These are phyloP conservation scores for Ceyx cyanopectus DNA, from an alignment of 2,113 vertebrate genomes.

Conservation along the genomic window DNA sequence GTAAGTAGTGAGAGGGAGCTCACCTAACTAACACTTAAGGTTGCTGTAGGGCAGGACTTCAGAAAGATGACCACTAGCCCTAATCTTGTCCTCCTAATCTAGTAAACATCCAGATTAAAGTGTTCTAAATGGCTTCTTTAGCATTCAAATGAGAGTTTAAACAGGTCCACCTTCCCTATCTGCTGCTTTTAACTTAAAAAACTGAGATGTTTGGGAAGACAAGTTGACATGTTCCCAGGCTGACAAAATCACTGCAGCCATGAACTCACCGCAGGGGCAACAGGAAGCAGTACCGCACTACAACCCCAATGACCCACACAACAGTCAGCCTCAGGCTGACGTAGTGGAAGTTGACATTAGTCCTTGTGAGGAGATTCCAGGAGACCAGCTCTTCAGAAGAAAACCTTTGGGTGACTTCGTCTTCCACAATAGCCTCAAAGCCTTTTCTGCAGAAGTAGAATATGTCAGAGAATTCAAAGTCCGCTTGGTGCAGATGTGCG, in stretches of 20 bases:
- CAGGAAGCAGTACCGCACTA: slow-evolving; percentile 89
- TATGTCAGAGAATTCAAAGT: slow-evolving; percentile 88
- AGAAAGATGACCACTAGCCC: not conserved
- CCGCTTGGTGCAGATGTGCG: slow-evolving; percentile 74
- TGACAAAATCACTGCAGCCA: not conserved
- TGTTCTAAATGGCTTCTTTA: not conserved
- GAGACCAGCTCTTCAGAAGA: slow-evolving; percentile 95
- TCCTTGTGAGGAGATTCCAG: slow-evolving; percentile 98
- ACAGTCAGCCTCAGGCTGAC: slow-evolving; percentile 89
- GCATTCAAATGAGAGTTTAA: not conserved
- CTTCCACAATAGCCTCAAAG: slow-evolving; percentile 92
- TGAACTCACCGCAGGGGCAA: slow-evolving; percentile 88
- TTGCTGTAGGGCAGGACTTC: not conserved
- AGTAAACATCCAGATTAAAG: not conserved
- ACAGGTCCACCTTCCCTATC: not conserved
- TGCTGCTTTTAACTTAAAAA: not conserved
- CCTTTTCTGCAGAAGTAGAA: slow-evolving; percentile 94
- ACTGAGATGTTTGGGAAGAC: not conserved
- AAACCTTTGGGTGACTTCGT: slow-evolving; percentile 94
- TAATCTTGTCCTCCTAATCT: not conserved
- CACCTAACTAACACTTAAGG: not conserved
- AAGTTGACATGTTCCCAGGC: rapidly evolving
- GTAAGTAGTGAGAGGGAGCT: not conserved
- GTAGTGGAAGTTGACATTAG: slow-evolving; percentile 93
- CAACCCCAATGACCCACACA: slow-evolving; percentile 91